Percentiles rank a stretch among this genome's conserved stretches.
phyloP scores from a whole-genome alignment of 2,797 vertebrate genomes.

The Hoplostethus atlanticus region DNA sequence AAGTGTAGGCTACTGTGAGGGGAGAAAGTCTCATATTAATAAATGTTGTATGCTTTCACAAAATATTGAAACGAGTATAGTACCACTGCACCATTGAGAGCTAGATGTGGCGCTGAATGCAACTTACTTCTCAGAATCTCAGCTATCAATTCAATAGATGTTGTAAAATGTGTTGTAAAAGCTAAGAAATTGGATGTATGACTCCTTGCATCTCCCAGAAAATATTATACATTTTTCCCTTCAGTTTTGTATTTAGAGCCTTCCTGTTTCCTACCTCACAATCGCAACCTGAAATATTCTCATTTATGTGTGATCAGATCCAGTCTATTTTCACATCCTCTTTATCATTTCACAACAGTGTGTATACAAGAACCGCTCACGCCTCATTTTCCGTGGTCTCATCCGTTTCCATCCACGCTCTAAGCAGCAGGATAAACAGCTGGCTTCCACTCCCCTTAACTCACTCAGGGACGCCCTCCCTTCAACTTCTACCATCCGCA shows the following conservation, averaged over 20 bases:
- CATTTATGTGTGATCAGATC: background rate
- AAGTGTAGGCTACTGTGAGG: background rate
- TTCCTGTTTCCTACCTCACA: background rate
- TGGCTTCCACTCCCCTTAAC: constrained; percentile 44
- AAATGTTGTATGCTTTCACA: background rate
- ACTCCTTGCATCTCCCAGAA: too few relatives aligned
- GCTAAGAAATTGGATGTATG: too few relatives aligned
- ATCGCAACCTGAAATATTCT: background rate
- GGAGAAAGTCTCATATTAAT: background rate
- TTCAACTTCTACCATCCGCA: constrained; percentile 26
- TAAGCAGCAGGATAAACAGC: constrained; percentile 47
- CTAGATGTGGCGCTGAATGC: background rate
- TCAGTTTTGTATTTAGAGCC: background rate
- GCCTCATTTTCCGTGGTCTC: constrained; percentile 14
- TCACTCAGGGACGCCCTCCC: constrained; percentile 35
- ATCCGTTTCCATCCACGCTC: constrained; percentile 19
- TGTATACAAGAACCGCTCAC: background rate
- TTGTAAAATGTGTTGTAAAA: too few relatives aligned
- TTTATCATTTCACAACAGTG: constrained; percentile 1
- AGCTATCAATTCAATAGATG: background rate
- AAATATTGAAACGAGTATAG: background rate
- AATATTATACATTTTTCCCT: background rate
- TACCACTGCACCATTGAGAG: background rate
- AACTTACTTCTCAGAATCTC: background rate
- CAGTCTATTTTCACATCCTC: background rate